Conservation (phyloP, 1,140 invertebrate species). For the Sitophilus oryzae region DNA sequence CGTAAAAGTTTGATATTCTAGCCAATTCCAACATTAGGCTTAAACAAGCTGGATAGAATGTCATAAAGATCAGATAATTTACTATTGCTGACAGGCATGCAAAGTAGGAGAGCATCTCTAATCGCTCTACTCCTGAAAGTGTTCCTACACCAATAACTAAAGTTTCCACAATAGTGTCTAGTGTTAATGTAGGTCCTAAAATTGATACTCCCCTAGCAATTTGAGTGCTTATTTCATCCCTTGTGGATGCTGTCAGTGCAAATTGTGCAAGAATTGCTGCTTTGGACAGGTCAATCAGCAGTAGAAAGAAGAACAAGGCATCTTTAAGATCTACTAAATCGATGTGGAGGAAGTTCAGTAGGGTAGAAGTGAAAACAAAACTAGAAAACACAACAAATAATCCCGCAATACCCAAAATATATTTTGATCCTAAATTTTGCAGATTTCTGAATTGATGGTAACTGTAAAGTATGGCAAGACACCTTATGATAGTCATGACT, state of each 20-base stretch:
- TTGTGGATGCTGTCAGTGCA: constrained; percentile 58
- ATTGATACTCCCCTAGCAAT: constrained; percentile 66
- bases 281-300: constrained; percentile 70
- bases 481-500: constrained; percentile 84
- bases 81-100: constrained; percentile 35
- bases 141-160: constrained; percentile 74
- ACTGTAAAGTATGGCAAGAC: constrained; percentile 82
- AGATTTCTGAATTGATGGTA: constrained; percentile 91
- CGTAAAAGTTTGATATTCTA: constrained; percentile 29
- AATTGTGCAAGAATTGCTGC: constrained; percentile 65
- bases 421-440: constrained; percentile 87
- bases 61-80: constrained; percentile 38
- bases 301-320: constrained; percentile 30
- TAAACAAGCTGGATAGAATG: constrained; percentile 37
- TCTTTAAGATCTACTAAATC: constrained; percentile 32
- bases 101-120: constrained; percentile 34
- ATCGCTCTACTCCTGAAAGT: constrained; percentile 50
- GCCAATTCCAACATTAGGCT: constrained; percentile 32
- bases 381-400: constrained; percentile 84
- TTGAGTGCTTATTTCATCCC: constrained; percentile 56
- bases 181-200: constrained; percentile 67
- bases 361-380: constrained; percentile 35
- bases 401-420: constrained; percentile 81
- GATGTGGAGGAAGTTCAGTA: constrained; percentile 32
- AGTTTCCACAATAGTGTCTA: constrained; percentile 70